Evolutionary conservation across 2,888 invertebrate genomes (phyloP), one percentile per base, ranked within the genome.

Genomic region (Notocelia uddmanniana): DNA sequence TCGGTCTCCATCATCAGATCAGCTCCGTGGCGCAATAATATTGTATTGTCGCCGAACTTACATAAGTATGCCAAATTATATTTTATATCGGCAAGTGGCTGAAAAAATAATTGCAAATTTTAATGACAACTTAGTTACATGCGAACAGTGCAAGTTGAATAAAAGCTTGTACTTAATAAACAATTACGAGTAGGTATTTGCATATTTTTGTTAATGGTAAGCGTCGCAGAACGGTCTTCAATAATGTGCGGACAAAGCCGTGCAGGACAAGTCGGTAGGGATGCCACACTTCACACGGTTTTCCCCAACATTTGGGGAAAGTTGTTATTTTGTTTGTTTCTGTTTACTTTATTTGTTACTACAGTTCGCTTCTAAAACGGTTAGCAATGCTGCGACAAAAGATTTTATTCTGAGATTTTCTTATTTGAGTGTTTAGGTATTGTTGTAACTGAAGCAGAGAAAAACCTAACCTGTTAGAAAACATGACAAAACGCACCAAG

Each of bases 171-270:
- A n/a, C n/a, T n/a, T n/a, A n/a, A n/a, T n/a, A n/a, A n/a, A n/a
- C n/a, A n/a, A n/a, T 11, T 54, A 54, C 9, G 23, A 57, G 55
- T 55, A 34, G 23, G 50, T 64, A 64, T 63, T 69, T 50, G 37
- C 69, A 69, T 69, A 63, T 63, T 69, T 63, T 57, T 50, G 66
- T 66, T 54, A 45, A 34, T 54, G 62, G 45, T 50, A 63, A 63
- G 34, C 57, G 69, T 50, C 62, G 57, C 26, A 48, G 55, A 55
- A 15, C 26, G 60, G 34, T 50, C 48, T 23, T 63, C 50, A 57
- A 64, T 21, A 57, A 63, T 69, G 62, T 69, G 69, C 31, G 69
- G 48, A 55, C 18, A 31, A 31, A 54, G 57, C 57, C n/a, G 41
- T 55, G 62, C 23, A 55, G 54, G 45, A 21, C 34, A 13, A 63